Percentiles rank a stretch among this genome's conserved stretches.
These are phyloP conservation scores for Schizothorax lantsangensis DNA, from an alignment of 2,797 vertebrate genomes.

Conservation along the genomic window DNA sequence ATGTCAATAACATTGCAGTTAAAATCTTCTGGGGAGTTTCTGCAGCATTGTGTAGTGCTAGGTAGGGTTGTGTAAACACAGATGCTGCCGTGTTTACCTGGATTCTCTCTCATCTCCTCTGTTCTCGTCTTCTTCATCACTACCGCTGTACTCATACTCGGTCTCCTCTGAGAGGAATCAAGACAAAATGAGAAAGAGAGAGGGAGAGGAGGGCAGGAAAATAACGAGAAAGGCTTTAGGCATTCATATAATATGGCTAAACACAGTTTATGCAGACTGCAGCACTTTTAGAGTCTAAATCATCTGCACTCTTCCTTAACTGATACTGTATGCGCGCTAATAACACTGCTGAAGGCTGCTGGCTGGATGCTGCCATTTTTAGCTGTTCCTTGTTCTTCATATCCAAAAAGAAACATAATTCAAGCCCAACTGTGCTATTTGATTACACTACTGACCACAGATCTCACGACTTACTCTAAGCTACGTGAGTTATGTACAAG, in stretches of 20 bases:
- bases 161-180: constrained; percentile 84
- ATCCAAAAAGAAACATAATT: constrained; percentile 23
- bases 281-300: constrained; percentile 28
- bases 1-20: neutral
- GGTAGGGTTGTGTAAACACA: constrained; percentile 16
- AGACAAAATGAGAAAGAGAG: constrained; percentile 4
- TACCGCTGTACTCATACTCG: constrained; percentile 93
- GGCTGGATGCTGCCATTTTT: constrained; percentile 32
- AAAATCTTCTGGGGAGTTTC: neutral
- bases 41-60: constrained; percentile 4
- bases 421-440: constrained; percentile 10
- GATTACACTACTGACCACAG: constrained; percentile 18
- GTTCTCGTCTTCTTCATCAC: constrained; percentile 93
- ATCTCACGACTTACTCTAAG: constrained; percentile 13
- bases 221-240: constrained; percentile 21
- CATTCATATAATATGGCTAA: constrained; percentile 26
- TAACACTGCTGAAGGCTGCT: constrained; percentile 23
- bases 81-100: constrained; percentile 76
- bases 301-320: constrained; percentile 22
- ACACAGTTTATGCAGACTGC: constrained; percentile 36
- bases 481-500: neutral
- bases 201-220: constrained; percentile 27
- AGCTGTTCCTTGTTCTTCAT: neutral
- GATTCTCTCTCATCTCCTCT: constrained; percentile 91
- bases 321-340: constrained; percentile 20